phyloP scores from a whole-genome alignment of 2,797 vertebrate species.

The Sebastes steindachneri region DNA sequence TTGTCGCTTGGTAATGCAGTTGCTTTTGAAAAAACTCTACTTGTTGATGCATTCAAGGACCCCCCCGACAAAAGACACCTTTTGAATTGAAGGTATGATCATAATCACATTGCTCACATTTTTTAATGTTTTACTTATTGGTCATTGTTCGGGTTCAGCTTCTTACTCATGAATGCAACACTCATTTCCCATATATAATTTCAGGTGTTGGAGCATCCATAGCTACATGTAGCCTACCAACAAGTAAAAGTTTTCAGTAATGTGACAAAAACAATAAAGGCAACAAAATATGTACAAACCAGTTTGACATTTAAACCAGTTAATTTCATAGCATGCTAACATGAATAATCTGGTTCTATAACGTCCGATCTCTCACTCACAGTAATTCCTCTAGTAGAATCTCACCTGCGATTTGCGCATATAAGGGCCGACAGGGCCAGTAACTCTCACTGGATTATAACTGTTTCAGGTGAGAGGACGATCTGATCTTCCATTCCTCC shows the following conservation, averaged over 20 bases:
- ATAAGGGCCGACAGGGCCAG: background rate
- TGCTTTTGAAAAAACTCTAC: background rate
- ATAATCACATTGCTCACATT: background rate
- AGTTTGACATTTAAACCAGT: too few relatives aligned
- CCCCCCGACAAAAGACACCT: too few relatives aligned
- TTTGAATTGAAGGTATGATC: background rate
- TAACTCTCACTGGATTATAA: conserved; percentile 39
- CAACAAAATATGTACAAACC: background rate
- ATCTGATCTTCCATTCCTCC: conserved; percentile 17
- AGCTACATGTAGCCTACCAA: background rate
- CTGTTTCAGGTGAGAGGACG: conserved; percentile 30
- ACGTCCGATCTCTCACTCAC: background rate
- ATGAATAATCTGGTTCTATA: background rate
- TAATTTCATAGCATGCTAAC: background rate
- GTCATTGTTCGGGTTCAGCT: background rate
- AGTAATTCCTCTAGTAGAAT: background rate
- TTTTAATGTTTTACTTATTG: background rate
- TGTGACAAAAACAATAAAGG: background rate
- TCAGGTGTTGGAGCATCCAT: background rate
- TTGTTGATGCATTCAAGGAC: background rate
- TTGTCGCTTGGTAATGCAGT: background rate
- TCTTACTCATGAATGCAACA: background rate
- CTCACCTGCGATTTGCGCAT: conserved; percentile 13
- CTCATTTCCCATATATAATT: background rate
- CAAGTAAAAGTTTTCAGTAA: background rate